phyloP scores from a whole-genome alignment of 2,113 vertebrate genomes.

The Cottus gobio region DNA sequence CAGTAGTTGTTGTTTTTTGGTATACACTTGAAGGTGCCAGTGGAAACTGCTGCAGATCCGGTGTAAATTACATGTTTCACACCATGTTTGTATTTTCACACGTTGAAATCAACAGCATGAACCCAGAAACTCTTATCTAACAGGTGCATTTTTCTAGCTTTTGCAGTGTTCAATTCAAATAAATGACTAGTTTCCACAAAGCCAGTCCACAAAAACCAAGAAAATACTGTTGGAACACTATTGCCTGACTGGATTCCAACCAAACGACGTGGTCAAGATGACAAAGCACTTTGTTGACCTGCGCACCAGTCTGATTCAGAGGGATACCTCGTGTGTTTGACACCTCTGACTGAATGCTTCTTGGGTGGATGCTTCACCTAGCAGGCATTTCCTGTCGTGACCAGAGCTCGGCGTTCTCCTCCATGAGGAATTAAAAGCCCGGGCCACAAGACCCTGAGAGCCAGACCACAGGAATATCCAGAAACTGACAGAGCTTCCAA shows the following conservation, averaged over 20 bases:
- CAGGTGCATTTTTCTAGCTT: constrained; percentile 19
- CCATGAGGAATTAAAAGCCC: constrained; percentile 70
- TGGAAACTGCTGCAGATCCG: constrained; percentile 14
- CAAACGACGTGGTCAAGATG: constrained; percentile 9
- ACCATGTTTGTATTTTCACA: constrained; percentile 45
- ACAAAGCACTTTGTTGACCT: constrained; percentile 37
- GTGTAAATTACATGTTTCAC: constrained; percentile 52
- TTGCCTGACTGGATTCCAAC: constrained; percentile 19
- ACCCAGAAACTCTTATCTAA: constrained; percentile 33
- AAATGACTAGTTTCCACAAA: constrained; percentile 1
- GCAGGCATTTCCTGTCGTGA: constrained; percentile 78
- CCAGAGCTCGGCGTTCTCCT: constrained; percentile 66
- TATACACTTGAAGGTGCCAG: constrained; percentile 4
- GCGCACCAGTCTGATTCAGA: constrained; percentile 8
- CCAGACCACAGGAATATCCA: constrained; percentile 79
- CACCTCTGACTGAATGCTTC: constrained; percentile 54
- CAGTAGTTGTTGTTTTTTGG: neutral
- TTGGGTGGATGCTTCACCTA: constrained; percentile 73
- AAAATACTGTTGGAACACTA: neutral
- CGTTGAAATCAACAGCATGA: constrained; percentile 42
- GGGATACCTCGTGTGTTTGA: constrained; percentile 36
- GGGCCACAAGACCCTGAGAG: constrained; percentile 56
- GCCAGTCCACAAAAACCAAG: neutral
- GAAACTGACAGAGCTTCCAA: constrained; percentile 58
- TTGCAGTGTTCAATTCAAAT: constrained; percentile 4